Evolutionary conservation across 2,797 vertebrate species (phyloP).

Genomic region (Xenops minutus): DNA sequence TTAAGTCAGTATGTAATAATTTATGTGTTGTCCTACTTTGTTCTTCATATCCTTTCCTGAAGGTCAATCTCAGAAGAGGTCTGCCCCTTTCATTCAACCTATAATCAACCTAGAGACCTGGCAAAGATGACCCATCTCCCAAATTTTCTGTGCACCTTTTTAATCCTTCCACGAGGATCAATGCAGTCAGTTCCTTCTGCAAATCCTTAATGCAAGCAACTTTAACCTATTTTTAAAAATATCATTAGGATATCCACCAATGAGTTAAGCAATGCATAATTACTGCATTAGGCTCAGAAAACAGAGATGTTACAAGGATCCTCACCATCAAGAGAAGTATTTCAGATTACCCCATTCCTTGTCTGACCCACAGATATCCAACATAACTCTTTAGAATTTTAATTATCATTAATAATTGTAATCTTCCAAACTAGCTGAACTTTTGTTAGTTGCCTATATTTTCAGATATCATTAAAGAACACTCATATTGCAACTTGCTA

Average conservation of each 20-base stretch:
- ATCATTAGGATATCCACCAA: not conserved
- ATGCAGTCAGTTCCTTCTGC: not conserved
- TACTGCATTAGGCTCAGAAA: not conserved
- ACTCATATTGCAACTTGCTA: not conserved
- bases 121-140: not conserved
- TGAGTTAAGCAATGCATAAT: not conserved
- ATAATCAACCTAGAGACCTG: not conserved
- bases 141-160: not conserved
- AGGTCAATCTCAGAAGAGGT: slow-evolving; percentile 15
- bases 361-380: not conserved
- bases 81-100: not conserved
- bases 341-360: not conserved
- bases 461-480: not conserved
- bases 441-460: not conserved
- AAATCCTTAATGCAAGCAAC: not conserved
- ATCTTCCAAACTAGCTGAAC: not conserved
- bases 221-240: not conserved
- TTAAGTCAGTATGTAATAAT: slow-evolving; percentile 35
- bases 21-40: slow-evolving; percentile 30
- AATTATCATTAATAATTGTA: not conserved
- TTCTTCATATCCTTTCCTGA: slow-evolving; percentile 1
- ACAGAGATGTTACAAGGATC: not conserved
- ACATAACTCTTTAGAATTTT: not conserved
- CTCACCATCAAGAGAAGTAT: not conserved
- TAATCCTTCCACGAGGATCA: not conserved